These are phyloP conservation scores for Saccostrea cuccullata DNA, from an alignment of 1,140 invertebrate species.

Conservation along the genomic window DNA sequence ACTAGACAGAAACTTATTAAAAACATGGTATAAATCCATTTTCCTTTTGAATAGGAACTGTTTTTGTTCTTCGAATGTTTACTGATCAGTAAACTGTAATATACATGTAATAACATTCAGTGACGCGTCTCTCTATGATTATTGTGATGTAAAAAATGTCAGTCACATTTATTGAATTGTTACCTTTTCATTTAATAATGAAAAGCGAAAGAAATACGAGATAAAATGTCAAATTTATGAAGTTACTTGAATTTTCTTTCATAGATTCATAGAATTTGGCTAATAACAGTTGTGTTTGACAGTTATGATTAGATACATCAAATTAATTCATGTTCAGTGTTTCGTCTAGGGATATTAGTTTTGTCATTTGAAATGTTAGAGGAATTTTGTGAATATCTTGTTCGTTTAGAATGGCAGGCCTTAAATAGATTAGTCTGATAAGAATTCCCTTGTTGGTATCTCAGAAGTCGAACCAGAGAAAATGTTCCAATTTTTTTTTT, in stretches of 20 bases:
- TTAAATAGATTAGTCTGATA: background rate
- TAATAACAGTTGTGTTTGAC: background rate
- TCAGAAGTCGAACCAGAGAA: background rate
- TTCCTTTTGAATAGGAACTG: no score
- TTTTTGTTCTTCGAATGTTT: background rate
- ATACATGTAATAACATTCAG: background rate
- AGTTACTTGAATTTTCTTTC: background rate
- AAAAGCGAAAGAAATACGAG: no score
- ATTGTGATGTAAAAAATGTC: no score
- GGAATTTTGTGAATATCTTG: background rate
- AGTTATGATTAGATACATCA: background rate
- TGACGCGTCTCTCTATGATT: background rate
- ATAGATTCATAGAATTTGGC: background rate
- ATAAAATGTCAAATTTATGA: no score
- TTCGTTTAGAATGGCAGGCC: background rate
- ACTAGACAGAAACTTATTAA: no score
- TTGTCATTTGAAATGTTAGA: constrained; percentile 5
- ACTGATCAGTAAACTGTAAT: background rate
- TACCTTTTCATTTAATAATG: no score
- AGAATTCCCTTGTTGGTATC: constrained; percentile 19
- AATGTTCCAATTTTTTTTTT: background rate
- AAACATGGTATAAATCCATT: no score
- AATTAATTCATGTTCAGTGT: background rate
- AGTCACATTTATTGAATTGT: no score
- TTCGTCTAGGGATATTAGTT: background rate